These are phyloP conservation scores for Crotalus tigris DNA, from an alignment of 2,113 vertebrate genomes.

Conservation along the genomic window DNA sequence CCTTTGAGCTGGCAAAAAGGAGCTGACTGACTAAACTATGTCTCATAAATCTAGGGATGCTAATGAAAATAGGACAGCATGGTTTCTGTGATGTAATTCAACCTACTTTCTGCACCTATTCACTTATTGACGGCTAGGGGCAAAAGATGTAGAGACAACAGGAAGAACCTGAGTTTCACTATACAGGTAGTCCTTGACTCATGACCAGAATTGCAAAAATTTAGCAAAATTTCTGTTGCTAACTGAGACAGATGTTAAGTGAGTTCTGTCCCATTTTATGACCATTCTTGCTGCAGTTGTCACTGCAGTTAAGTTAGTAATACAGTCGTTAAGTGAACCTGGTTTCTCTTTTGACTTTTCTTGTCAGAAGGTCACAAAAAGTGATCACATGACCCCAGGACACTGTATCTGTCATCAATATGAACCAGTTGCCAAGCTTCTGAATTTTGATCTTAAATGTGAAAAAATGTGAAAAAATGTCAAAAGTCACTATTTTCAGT, in stretches of 20 bases:
- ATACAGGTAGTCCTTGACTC: not conserved
- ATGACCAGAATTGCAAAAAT: not conserved
- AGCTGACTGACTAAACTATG: slow-evolving; percentile 63
- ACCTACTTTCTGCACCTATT: not conserved
- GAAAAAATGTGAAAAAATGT: not conserved
- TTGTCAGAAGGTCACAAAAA: not conserved
- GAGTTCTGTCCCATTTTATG: not conserved
- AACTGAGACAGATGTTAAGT: not conserved
- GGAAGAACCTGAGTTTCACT: not conserved
- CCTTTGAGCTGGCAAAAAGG: slow-evolving; percentile 45
- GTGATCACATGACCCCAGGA: not conserved
- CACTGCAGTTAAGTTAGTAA: not conserved
- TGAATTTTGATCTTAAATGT: not conserved
- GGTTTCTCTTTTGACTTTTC: not conserved
- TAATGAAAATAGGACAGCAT: slow-evolving; percentile 63
- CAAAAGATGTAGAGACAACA: not conserved
- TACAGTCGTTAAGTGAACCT: not conserved
- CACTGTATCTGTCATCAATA: not conserved
- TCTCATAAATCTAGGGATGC: slow-evolving; percentile 50
- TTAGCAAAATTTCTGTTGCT: not conserved
- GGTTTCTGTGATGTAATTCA: slow-evolving; percentile 12
- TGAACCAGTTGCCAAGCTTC: not conserved
- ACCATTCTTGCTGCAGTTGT: not conserved
- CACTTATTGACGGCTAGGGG: not conserved
- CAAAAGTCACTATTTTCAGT: not conserved